These are phyloP conservation scores for Aselliscus stoliczkanus DNA, from an alignment of 2,797 vertebrate genomes.

Conservation along the genomic window DNA sequence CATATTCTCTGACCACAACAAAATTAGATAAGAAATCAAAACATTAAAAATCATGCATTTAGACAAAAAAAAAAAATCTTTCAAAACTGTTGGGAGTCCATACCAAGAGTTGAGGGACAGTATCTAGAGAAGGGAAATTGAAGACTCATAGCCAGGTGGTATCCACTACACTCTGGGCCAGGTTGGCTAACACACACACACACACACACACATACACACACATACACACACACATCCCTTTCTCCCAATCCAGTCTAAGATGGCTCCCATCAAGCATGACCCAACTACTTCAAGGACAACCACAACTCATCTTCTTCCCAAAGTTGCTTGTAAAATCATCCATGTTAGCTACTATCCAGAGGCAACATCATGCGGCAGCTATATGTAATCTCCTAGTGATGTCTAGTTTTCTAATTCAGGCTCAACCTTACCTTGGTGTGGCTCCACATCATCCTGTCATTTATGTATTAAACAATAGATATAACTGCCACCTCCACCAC, in stretches of 20 bases:
- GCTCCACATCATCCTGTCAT: neutral
- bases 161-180: neutral
- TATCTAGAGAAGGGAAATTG: neutral
- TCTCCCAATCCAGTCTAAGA: neutral
- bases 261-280: neutral
- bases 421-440: neutral
- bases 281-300: neutral
- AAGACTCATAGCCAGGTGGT: neutral
- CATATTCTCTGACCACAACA: neutral
- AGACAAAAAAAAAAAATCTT: neutral
- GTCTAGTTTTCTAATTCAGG: neutral
- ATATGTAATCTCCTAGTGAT: neutral
- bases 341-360: neutral
- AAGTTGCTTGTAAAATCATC: neutral
- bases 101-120: neutral
- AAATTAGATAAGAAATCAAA: slow-evolving; percentile 33
- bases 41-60: neutral
- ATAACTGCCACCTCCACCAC: neutral
- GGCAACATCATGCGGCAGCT: neutral
- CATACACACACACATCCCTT: neutral
- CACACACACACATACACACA: neutral
- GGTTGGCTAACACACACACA: neutral
- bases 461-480: neutral
- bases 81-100: neutral
- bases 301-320: neutral